These are phyloP conservation scores for Mythimna pallens DNA, from an alignment of 2,888 invertebrate species.

Conservation along the genomic window DNA sequence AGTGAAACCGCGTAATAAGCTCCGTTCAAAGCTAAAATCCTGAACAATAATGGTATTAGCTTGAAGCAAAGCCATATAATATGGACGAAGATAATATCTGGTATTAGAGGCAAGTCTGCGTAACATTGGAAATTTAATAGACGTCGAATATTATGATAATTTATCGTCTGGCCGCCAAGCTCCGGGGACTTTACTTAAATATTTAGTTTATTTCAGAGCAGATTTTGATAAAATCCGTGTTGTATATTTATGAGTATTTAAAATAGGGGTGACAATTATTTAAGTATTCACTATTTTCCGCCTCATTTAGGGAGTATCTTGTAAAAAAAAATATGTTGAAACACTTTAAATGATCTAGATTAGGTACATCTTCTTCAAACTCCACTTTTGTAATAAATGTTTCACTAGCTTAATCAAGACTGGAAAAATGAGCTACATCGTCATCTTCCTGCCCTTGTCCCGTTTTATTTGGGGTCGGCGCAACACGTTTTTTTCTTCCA, in stretches of 20 bases:
- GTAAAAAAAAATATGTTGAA: not conserved
- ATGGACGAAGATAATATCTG: slow-evolving; percentile 46
- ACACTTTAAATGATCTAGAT: not conserved
- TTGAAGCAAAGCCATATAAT: slow-evolving; percentile 21
- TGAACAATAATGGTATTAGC: slow-evolving; percentile 48
- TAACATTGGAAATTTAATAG: slow-evolving; percentile 47
- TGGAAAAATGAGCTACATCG: too few species aligned
- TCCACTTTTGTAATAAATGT: not conserved
- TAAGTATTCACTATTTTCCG: not conserved
- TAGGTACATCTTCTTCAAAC: not conserved
- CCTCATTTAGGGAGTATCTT: not conserved
- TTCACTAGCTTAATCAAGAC: too few species aligned
- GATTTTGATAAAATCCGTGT: not conserved
- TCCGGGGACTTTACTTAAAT: slow-evolving; percentile 17
- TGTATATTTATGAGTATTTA: slow-evolving; percentile 19
- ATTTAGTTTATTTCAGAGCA: slow-evolving; percentile 7
- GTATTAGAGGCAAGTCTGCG: slow-evolving; percentile 15
- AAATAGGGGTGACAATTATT: not conserved
- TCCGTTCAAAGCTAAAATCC: slow-evolving; percentile 45
- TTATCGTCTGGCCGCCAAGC: slow-evolving; percentile 18
- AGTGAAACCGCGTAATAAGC: slow-evolving; percentile 45
- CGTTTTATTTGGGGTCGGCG: too few species aligned
- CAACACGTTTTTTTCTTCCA: too few species aligned
- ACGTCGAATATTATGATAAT: slow-evolving; percentile 41
- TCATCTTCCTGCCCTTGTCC: too few species aligned